A percentile compares a stretch with the other conserved stretches of the same genome.
Evolutionary conservation across 1,140 invertebrate genomes (phyloP).

Genomic region (Musca vetustissima): DNA sequence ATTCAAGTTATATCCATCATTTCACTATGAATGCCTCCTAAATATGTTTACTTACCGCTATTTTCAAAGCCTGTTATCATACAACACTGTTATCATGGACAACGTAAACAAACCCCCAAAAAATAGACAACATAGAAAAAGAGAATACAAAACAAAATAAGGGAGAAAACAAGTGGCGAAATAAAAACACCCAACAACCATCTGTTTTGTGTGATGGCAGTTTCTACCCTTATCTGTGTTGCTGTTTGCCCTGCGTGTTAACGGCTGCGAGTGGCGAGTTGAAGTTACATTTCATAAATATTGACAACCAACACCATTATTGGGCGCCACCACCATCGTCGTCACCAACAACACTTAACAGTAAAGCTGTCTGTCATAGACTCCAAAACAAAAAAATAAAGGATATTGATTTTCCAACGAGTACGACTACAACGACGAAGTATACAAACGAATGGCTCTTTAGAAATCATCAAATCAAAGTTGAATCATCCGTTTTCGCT

Average conservation of each 20-base stretch:
- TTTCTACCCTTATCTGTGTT: too few species aligned
- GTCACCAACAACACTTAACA: too few species aligned
- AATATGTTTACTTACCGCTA: too few species aligned
- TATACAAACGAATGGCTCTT: not conserved
- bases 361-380: not conserved
- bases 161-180: not conserved
- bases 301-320: too few species aligned
- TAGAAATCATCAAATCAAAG: conserved; percentile 9
- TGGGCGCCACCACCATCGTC: too few species aligned
- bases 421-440: not conserved
- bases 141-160: not conserved
- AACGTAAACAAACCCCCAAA: conserved; percentile 13
- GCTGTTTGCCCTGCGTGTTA: too few species aligned
- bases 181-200: conserved; percentile 14
- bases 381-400: conserved; percentile 7
- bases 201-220: not conserved
- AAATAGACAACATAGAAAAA: not conserved
- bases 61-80: too few species aligned
- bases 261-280: too few species aligned
- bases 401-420: conserved; percentile 20
- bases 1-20: too few species aligned
- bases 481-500: conserved; percentile 16
- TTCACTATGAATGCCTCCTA: too few species aligned
- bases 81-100: too few species aligned
- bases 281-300: too few species aligned